Evolutionary conservation across 2,888 invertebrate genomes (phyloP).

Genomic region (Gandaritis pyraliata): DNA sequence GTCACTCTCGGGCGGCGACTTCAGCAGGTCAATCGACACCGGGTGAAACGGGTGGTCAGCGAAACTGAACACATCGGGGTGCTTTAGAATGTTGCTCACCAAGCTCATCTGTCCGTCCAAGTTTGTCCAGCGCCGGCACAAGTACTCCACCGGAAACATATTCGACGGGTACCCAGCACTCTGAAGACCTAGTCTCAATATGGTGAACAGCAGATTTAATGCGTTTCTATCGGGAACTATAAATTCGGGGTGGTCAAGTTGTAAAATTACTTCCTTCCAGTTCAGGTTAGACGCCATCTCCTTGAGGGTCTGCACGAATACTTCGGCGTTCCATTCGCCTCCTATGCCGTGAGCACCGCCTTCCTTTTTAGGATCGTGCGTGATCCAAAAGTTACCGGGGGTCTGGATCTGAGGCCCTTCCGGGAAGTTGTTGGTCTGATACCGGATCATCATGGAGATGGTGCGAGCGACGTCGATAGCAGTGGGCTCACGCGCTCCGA

Average conservation of each 20-base stretch:
- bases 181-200: constrained; percentile 92
- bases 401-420: constrained; percentile 89
- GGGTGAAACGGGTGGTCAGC: constrained; percentile 95
- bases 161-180: constrained; percentile 88
- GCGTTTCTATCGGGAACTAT: constrained; percentile 94
- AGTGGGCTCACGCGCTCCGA: constrained; percentile 92
- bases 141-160: constrained; percentile 93
- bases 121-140: constrained; percentile 97
- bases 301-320: constrained; percentile 96
- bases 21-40: constrained; percentile 94
- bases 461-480: constrained; percentile 93
- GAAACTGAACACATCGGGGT: constrained; percentile 97
- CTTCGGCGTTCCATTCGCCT: constrained; percentile 96
- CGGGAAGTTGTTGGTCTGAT: constrained; percentile 85
- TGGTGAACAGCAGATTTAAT: constrained; percentile 91
- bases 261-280: constrained; percentile 96
- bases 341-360: constrained; percentile 73
- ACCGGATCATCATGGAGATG: constrained; percentile 93
- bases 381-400: constrained; percentile 87
- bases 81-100: constrained; percentile 93
- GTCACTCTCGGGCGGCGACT: constrained; percentile 97
- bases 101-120: constrained; percentile 96
- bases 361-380: constrained; percentile 82
- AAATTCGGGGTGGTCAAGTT: constrained; percentile 96
- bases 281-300: constrained; percentile 93